Percentiles rank a stretch among this genome's conserved stretches.
phyloP scores from a whole-genome alignment of 2,797 vertebrate species.

The Muscicapa comitata region DNA sequence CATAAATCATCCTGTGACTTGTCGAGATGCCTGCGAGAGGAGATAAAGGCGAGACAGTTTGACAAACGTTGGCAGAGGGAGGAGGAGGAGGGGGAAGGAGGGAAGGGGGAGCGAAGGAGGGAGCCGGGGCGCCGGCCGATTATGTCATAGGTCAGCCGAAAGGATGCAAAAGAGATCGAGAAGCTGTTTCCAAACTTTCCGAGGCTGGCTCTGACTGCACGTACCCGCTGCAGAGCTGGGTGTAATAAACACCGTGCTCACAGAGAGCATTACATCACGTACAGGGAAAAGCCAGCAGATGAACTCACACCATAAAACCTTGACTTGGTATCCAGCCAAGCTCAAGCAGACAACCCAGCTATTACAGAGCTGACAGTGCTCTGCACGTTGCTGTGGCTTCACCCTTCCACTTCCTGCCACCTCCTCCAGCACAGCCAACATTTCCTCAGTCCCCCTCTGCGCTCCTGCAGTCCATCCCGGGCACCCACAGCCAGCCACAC shows the following conservation, averaged over 20 bases:
- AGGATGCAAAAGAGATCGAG: conserved; percentile 45
- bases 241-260: conserved; percentile 28
- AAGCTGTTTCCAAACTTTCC: conserved; percentile 48
- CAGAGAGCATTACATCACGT: conserved; percentile 36
- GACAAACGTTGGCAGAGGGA: conserved; percentile 33
- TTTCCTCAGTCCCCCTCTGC: background rate
- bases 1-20: conserved; percentile 61
- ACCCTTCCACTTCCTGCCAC: background rate
- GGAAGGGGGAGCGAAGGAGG: background rate
- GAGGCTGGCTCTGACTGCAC: background rate
- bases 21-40: conserved; percentile 48
- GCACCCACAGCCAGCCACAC: rapidly evolving
- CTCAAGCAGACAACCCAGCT: conserved; percentile 18
- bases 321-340: conserved; percentile 49
- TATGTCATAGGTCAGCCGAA: conserved; percentile 62
- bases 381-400: background rate
- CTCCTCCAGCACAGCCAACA: background rate
- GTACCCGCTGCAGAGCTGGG: conserved; percentile 1
- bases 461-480: rapidly evolving
- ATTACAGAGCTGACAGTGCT: background rate
- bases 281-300: conserved; percentile 56
- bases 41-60: conserved; percentile 67
- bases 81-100: background rate
- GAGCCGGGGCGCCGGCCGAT: background rate
- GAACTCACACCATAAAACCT: conserved; percentile 60